These are phyloP conservation scores for Ridgeia piscesae DNA, from an alignment of 1,140 invertebrate species.

Conservation along the genomic window DNA sequence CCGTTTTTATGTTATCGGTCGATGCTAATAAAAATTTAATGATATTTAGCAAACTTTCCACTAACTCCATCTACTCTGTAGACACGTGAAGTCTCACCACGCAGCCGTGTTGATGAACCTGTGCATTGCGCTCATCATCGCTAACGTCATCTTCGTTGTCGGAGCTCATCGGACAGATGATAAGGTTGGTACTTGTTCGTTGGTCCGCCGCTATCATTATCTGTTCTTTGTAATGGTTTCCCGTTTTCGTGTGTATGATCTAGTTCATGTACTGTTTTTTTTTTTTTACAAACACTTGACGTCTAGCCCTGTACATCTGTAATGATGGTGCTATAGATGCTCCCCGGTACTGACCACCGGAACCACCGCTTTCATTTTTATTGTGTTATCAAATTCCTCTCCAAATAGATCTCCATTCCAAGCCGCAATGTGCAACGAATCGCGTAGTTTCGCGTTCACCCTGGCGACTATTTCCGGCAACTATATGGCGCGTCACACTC, in stretches of 20 bases:
- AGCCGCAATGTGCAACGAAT: not conserved
- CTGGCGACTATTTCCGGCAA: not conserved
- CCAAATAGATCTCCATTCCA: too few species aligned
- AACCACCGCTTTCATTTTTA: too few species aligned
- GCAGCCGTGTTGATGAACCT: slow-evolving; percentile 35
- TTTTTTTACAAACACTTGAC: too few species aligned
- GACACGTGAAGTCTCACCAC: slow-evolving; percentile 35
- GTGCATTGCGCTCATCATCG: slow-evolving; percentile 36
- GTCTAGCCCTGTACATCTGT: too few species aligned
- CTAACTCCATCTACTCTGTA: not conserved
- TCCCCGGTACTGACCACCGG: too few species aligned
- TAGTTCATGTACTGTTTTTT: not conserved
- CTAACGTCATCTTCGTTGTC: slow-evolving; percentile 33
- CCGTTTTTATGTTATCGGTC: not conserved
- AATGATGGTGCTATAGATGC: too few species aligned
- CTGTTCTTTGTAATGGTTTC: not conserved
- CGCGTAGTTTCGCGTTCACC: not conserved
- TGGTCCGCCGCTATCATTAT: not conserved
- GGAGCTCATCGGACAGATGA: slow-evolving; percentile 34
- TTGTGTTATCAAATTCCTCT: too few species aligned
- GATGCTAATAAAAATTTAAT: not conserved
- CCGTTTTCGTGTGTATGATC: not conserved
- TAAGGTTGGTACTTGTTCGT: slow-evolving; percentile 29
- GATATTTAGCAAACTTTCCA: not conserved
- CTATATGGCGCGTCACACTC: not conserved